A percentile compares a stretch with the other conserved stretches of the same genome.
These are phyloP conservation scores for Pygathrix nemaeus DNA, from an alignment of 2,113 vertebrate species.

Conservation along the genomic window DNA sequence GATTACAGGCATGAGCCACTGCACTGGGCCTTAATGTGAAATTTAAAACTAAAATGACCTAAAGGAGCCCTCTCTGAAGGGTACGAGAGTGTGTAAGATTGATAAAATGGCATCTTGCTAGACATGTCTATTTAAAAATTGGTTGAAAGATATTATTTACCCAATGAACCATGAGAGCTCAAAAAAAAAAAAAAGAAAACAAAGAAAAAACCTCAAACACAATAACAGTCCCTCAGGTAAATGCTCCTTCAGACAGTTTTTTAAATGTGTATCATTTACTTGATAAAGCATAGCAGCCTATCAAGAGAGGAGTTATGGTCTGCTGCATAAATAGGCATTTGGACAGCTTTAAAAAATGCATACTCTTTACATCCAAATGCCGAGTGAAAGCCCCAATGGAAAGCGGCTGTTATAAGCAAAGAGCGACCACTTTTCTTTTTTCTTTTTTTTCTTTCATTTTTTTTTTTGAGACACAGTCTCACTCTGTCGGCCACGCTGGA, in stretches of 20 bases:
- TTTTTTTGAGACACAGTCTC: too few species aligned
- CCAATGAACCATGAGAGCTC: slow-evolving; percentile 35
- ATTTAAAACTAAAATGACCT: slow-evolving; percentile 54
- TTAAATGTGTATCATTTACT: slow-evolving; percentile 66
- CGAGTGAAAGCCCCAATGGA: slow-evolving; percentile 46
- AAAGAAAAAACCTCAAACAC: not conserved
- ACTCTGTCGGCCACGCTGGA: too few species aligned
- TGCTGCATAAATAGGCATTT: slow-evolving; percentile 63
- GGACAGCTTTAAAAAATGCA: slow-evolving; percentile 73
- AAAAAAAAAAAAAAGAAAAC: not conserved
- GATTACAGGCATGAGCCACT: too few species aligned
- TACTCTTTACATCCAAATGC: slow-evolving; percentile 51
- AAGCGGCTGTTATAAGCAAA: slow-evolving; percentile 48
- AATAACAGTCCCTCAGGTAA: slow-evolving; percentile 48
- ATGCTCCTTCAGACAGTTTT: slow-evolving; percentile 65
- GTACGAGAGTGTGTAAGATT: slow-evolving; percentile 28
- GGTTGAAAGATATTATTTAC: slow-evolving; percentile 67
- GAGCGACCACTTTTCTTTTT: slow-evolving; percentile 50
- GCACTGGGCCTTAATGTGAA: not conserved
- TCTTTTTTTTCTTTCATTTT: accelerated
- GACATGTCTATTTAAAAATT: slow-evolving; percentile 53
- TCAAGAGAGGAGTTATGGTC: slow-evolving; percentile 53
- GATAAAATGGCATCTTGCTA: slow-evolving; percentile 44
- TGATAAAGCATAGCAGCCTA: slow-evolving; percentile 43
- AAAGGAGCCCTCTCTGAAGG: not conserved